phyloP scores from a whole-genome alignment of 2,797 vertebrate genomes.

The Aphelocoma californica region DNA sequence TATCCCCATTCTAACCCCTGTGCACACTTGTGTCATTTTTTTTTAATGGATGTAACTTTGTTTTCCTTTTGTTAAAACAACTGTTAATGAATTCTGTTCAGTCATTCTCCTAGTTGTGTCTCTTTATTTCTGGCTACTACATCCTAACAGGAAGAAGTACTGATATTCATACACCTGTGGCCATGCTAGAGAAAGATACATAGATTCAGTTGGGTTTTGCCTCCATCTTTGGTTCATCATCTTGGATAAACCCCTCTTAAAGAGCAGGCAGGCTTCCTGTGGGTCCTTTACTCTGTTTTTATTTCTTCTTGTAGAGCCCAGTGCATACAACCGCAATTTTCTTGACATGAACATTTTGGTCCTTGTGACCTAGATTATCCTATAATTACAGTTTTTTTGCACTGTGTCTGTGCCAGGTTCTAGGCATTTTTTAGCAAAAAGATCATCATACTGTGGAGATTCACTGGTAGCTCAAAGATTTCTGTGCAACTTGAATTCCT shows the following conservation, averaged over 20 bases:
- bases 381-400: neutral
- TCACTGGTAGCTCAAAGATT: neutral
- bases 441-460: neutral
- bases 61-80: neutral
- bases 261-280: neutral
- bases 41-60: neutral
- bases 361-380: neutral
- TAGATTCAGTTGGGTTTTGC: neutral
- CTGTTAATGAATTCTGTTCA: neutral
- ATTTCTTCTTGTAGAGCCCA: neutral
- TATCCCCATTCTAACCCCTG: neutral
- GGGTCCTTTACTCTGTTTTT: neutral
- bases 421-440: neutral
- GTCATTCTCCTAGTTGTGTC: neutral
- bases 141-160: neutral
- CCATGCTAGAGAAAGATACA: neutral
- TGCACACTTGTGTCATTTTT: neutral
- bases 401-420: neutral
- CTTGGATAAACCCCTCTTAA: neutral
- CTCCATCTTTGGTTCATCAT: neutral
- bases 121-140: neutral
- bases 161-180: neutral
- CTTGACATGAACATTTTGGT: neutral
- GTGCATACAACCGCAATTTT: neutral
- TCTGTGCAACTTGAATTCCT: neutral